These are phyloP conservation scores for Euproctis similis DNA, from an alignment of 2,888 invertebrate genomes.

Conservation along the genomic window DNA sequence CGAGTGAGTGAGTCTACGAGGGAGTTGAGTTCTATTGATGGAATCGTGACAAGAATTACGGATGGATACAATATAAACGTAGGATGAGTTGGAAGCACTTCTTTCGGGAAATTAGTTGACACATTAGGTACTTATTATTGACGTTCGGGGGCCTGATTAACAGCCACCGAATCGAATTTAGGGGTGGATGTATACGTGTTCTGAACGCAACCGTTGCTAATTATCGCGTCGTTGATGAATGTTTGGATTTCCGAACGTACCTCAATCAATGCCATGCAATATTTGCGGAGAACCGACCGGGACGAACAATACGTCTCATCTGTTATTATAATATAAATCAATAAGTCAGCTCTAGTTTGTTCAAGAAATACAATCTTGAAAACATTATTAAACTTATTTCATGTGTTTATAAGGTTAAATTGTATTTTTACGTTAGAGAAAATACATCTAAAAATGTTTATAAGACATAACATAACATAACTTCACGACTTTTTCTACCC, in stretches of 20 bases:
- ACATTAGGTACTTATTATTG: conserved; percentile 60
- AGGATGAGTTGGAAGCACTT: conserved; percentile 44
- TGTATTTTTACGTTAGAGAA: too few species aligned
- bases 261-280: conserved; percentile 20
- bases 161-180: conserved; percentile 27
- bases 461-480: too few species aligned
- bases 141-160: conserved; percentile 43
- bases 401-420: too few species aligned
- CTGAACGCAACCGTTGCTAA: conserved; percentile 24
- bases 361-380: too few species aligned
- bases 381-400: too few species aligned
- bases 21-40: conserved; percentile 9
- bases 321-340: too few species aligned
- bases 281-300: conserved; percentile 8
- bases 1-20: conserved; percentile 1
- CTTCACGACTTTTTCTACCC: too few species aligned
- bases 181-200: conserved; percentile 29
- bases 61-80: conserved; percentile 53
- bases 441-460: too few species aligned
- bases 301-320: conserved; percentile 1
- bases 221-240: conserved; percentile 27
- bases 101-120: conserved; percentile 69
- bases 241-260: conserved; percentile 28
- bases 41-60: conserved; percentile 54
- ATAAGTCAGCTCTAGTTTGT: too few species aligned